phyloP scores from a whole-genome alignment of 2,888 invertebrate genomes.

The Drosophila lacicola region DNA sequence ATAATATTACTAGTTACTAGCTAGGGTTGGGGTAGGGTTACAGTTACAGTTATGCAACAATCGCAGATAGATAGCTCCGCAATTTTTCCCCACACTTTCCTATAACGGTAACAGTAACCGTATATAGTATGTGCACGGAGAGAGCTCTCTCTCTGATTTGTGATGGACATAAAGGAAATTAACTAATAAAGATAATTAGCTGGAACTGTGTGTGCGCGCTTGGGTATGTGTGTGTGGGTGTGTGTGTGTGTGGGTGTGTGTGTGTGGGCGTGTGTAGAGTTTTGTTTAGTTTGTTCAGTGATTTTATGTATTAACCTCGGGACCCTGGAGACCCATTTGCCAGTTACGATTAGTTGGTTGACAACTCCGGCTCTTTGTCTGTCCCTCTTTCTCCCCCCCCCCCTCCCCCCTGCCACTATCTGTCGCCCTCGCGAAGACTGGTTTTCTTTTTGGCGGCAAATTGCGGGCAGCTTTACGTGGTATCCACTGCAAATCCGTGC shows the following conservation, averaged over 20 bases:
- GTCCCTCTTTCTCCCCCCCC: background rate
- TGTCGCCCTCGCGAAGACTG: too few species aligned
- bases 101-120: background rate
- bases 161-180: constrained; percentile 60
- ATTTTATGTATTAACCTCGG: constrained; percentile 66
- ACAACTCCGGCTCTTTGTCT: constrained; percentile 13
- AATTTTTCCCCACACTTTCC: constrained; percentile 2
- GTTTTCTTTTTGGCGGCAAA: constrained; percentile 25
- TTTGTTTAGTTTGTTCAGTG: constrained; percentile 49
- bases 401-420: background rate
- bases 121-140: background rate
- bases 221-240: constrained; percentile 16
- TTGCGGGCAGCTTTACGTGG: constrained; percentile 46
- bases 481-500: constrained; percentile 41
- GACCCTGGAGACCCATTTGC: constrained; percentile 35
- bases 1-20: background rate
- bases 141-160: constrained; percentile 33
- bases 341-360: constrained; percentile 34
- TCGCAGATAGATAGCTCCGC: background rate
- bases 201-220: constrained; percentile 10
- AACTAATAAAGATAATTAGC: constrained; percentile 62
- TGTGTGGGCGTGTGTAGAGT: constrained; percentile 13
- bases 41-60: background rate
- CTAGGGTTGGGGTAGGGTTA: background rate
- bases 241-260: background rate